These are phyloP conservation scores for Cephus spinipes DNA, from an alignment of 2,888 invertebrate species.

Conservation along the genomic window DNA sequence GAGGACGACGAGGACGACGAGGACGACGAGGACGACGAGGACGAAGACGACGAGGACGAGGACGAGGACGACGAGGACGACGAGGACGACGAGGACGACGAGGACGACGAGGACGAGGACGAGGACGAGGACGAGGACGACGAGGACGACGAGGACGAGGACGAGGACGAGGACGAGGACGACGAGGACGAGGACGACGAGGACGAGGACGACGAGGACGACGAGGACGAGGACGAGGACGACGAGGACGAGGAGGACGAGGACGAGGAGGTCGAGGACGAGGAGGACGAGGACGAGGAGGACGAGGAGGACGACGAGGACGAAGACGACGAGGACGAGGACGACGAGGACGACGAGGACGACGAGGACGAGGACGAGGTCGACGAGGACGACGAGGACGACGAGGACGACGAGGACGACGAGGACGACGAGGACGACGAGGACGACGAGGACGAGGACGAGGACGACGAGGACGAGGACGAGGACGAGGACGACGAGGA, in stretches of 20 bases:
- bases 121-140: not conserved
- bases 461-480: not conserved
- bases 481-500: not conserved
- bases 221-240: not conserved
- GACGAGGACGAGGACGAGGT: not conserved
- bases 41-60: not conserved
- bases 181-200: constrained; percentile 3
- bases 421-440: not conserved
- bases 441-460: not conserved
- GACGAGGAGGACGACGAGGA: no score
- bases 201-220: constrained; percentile 1
- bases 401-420: not conserved
- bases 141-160: not conserved
- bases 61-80: not conserved
- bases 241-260: not conserved
- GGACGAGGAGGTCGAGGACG: not conserved
- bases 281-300: not conserved
- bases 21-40: no score
- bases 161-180: not conserved
- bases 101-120: constrained; percentile 3
- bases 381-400: not conserved
- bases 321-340: no score
- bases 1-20: no score
- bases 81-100: not conserved
- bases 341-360: no score